A percentile compares a stretch with the other conserved stretches of the same genome.
phyloP scores from a whole-genome alignment of 2,797 vertebrate species.

The Anniella stebbinsi region DNA sequence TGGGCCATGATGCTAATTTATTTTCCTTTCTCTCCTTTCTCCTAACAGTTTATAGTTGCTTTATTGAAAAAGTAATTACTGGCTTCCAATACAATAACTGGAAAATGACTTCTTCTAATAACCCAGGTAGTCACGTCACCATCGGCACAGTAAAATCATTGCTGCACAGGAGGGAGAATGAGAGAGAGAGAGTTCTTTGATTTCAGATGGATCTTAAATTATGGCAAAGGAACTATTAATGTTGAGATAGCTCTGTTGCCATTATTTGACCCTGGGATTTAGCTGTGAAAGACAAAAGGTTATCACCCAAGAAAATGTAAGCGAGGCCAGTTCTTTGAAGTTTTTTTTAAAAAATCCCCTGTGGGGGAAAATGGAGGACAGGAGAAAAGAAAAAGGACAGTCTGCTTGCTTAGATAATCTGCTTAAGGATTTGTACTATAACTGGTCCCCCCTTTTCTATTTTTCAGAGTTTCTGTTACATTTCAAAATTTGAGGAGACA shows the following conservation, averaged over 20 bases:
- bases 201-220: slow-evolving; percentile 63
- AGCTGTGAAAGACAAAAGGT: background rate
- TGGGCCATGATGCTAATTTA: slow-evolving; percentile 77
- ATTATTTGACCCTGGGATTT: slow-evolving; percentile 23
- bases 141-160: slow-evolving; percentile 61
- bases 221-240: slow-evolving; percentile 34
- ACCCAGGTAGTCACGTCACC: slow-evolving; percentile 71
- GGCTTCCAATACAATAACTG: slow-evolving; percentile 78
- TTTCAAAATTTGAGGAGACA: background rate
- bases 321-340: slow-evolving; percentile 16
- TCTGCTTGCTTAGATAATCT: background rate
- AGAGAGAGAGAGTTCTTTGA: slow-evolving; percentile 32
- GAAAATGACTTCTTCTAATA: slow-evolving; percentile 78
- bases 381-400: background rate
- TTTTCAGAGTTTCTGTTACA: background rate
- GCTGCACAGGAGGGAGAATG: slow-evolving; percentile 37
- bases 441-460: background rate
- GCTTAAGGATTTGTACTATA: background rate
- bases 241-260: slow-evolving; percentile 19
- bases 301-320: slow-evolving; percentile 1
- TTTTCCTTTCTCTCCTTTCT: slow-evolving; percentile 72
- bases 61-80: slow-evolving; percentile 82
- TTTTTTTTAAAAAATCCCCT: slow-evolving; percentile 21
- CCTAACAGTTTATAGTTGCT: slow-evolving; percentile 76
- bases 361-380: background rate